Evolutionary conservation across 2,797 vertebrate genomes (phyloP).

Genomic region (Xenentodon cancila): DNA sequence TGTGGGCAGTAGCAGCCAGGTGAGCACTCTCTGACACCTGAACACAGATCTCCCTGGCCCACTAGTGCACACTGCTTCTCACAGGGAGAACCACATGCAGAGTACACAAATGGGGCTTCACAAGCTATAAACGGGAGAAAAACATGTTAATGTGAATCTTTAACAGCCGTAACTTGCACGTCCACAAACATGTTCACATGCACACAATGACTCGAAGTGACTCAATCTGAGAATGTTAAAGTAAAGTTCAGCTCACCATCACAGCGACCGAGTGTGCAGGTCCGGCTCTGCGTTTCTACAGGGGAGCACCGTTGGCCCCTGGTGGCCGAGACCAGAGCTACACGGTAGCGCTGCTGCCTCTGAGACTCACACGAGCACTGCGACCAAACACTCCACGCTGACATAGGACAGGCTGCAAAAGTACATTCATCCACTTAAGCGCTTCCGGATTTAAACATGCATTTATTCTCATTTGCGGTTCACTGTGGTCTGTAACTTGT

Average conservation of each 20-base stretch:
- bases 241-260: constrained; percentile 67
- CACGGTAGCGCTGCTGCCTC: constrained; percentile 85
- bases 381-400: constrained; percentile 88
- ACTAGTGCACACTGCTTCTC: constrained; percentile 84
- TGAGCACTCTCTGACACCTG: constrained; percentile 74
- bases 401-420: constrained; percentile 83
- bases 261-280: constrained; percentile 77
- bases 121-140: constrained; percentile 72
- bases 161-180: not conserved
- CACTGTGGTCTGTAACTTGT: not conserved
- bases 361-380: constrained; percentile 84
- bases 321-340: constrained; percentile 72
- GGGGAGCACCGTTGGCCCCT: constrained; percentile 80
- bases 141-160: rapidly evolving
- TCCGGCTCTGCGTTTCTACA: constrained; percentile 79
- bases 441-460: not conserved
- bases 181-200: not conserved
- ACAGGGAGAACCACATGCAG: constrained; percentile 83
- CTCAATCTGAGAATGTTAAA: not conserved
- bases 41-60: constrained; percentile 70
- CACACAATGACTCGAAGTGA: not conserved
- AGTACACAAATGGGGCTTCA: constrained; percentile 82
- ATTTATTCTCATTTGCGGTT: not conserved
- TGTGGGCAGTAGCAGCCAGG: constrained; percentile 91
- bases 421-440: not conserved